Base-by-base conservation (phyloP, 2,888 invertebrate genomes). In the Tipula confusa region DNA sequence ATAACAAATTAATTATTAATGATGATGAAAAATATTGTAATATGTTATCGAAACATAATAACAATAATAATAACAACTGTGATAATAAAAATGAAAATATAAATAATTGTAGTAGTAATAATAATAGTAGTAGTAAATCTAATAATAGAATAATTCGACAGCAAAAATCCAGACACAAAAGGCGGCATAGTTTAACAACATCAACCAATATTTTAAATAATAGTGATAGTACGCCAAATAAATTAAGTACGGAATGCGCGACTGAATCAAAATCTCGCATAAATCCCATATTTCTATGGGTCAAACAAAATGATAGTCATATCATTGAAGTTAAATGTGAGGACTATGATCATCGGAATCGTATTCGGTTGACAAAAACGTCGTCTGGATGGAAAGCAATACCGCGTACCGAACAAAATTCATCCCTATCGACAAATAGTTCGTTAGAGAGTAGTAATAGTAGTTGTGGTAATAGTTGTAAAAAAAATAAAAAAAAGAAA, bases 281-380 rank as follows among this genome's bases (percentile, higher is more conserved):
- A 86, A 94, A 95, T 88, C 96, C 96, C 86, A 94, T 96, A 86
- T 96, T 96, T 89, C 92, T 96, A 86, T 96, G 96, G 95, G 94
- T 95, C 85, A 94, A 94, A 88, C 95, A 95, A 89, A 93, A 93
- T 86, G 94, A 95, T 89, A 94, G 94, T 85, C 92, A 93, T 88
- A 95, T 96, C 89, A 93, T 95, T 88, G 94, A 95, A 89, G 95
- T 96, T 86, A 93, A 93, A 89, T 95, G 95, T 90, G 96, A 96
- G 90, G 96, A 96, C 89, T 96, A 96, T 91, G 96, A 96, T 91
- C 93, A 94, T 88, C 91, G 95, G 84, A 96, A 96, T 90, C 94
- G 96, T 85, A 94, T 96, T 87, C 93, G 95, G 87, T 91, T 96
- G 88, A 94, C 95, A 86, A 95, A 95, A 88, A 95, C 95, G 28